Evolutionary conservation across 2,888 invertebrate species (phyloP).

Genomic region (Lymantria dispar): DNA sequence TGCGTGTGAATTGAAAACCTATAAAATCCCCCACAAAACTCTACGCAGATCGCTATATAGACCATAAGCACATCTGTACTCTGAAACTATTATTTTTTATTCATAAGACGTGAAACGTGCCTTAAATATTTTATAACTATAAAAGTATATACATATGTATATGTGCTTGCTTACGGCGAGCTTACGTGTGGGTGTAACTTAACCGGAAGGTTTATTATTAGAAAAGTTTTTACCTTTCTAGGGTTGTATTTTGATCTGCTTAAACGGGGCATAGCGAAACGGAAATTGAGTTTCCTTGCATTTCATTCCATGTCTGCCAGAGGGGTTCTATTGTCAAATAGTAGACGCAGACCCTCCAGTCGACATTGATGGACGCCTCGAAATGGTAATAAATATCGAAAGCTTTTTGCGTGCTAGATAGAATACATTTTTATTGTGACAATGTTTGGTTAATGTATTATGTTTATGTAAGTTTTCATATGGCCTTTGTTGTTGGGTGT

Average conservation of each 20-base stretch:
- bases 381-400: conserved; percentile 33
- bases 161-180: conserved; percentile 32
- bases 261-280: conserved; percentile 38
- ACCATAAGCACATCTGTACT: too few relatives aligned
- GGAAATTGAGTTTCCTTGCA: conserved; percentile 65
- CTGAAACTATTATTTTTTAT: too few relatives aligned
- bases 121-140: too few relatives aligned
- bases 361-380: conserved; percentile 32
- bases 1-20: too few relatives aligned
- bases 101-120: too few relatives aligned
- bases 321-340: conserved; percentile 39
- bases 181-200: conserved; percentile 29
- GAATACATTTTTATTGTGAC: not conserved
- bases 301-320: conserved; percentile 51
- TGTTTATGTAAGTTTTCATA: not conserved
- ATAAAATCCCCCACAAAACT: too few relatives aligned
- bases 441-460: conserved; percentile 5
- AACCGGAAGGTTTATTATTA: conserved; percentile 41
- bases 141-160: conserved; percentile 23
- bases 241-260: conserved; percentile 40
- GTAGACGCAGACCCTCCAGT: conserved; percentile 24
- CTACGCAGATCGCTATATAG: too few relatives aligned
- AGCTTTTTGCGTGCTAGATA: conserved; percentile 9
- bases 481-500: too few relatives aligned
- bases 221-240: conserved; percentile 55